Evolutionary conservation across 1,140 invertebrate genomes (phyloP).

Genomic region (Venturia canescens): DNA sequence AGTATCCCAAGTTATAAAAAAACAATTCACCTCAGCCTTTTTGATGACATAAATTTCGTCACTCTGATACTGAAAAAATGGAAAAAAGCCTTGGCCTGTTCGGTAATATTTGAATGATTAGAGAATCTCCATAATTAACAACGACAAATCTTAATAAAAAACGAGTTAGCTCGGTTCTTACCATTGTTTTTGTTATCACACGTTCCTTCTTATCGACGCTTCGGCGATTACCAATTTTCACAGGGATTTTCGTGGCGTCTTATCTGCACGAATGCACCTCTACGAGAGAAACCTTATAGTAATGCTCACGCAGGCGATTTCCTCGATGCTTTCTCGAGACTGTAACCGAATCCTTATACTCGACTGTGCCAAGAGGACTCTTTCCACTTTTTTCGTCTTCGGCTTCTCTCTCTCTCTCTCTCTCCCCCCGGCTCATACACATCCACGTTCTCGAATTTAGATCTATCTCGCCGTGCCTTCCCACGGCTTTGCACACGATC

Average conservation of each 20-base stretch:
- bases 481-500: constrained; percentile 4
- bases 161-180: no score
- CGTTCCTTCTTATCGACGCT: constrained; percentile 9
- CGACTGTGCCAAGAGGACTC: background rate
- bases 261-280: constrained; percentile 42
- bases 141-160: no score
- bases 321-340: constrained; percentile 31
- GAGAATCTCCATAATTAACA: no score
- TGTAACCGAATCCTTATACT: constrained; percentile 38
- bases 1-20: no score
- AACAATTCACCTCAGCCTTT: no score
- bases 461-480: constrained; percentile 35
- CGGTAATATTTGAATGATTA: no score
- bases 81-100: no score
- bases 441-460: background rate
- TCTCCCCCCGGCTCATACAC: background rate
- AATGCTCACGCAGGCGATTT: constrained; percentile 24
- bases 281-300: constrained; percentile 19
- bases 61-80: no score
- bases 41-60: no score
- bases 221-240: constrained; percentile 43
- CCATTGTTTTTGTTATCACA: no score
- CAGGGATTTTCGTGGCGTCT: constrained; percentile 35
- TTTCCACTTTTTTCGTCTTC: constrained; percentile 15
- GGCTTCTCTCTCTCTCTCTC: background rate